Percentiles rank a stretch among this genome's conserved stretches.
These are phyloP conservation scores for Pseudorectes ferrugineus DNA, from an alignment of 2,113 vertebrate species.

Conservation along the genomic window DNA sequence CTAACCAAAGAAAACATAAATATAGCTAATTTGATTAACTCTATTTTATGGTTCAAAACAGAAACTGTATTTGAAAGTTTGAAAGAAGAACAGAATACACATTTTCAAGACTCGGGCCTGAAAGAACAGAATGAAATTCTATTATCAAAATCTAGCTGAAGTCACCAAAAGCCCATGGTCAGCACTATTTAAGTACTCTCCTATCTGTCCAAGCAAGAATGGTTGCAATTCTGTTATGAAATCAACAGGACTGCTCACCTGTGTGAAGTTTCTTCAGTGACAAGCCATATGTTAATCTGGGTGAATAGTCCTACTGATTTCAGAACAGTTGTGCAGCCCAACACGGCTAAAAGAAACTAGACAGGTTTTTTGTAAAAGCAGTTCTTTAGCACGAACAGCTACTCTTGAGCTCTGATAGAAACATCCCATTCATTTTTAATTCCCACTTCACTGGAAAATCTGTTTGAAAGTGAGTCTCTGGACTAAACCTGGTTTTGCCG, in stretches of 20 bases:
- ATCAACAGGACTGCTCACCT: background rate
- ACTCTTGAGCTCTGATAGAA: background rate
- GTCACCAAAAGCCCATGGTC: background rate
- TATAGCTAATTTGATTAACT: background rate
- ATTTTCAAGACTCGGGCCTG: background rate
- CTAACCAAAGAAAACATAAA: background rate
- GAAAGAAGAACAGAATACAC: background rate
- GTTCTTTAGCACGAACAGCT: background rate
- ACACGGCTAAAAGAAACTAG: background rate
- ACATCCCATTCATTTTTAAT: background rate
- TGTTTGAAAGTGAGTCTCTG: background rate
- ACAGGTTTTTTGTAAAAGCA: background rate
- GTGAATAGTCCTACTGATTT: background rate
- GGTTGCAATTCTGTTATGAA: background rate
- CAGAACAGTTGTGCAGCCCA: background rate
- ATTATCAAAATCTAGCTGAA: background rate
- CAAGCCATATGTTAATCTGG: rapidly evolving
- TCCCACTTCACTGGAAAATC: background rate
- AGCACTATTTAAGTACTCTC: background rate
- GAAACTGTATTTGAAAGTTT: background rate
- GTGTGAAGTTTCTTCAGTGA: background rate
- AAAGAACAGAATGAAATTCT: background rate
- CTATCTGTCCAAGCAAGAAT: background rate
- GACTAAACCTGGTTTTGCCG: background rate
- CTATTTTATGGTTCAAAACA: background rate